Base-by-base conservation (phyloP, 2,888 invertebrate species). In the Lepidonotus clava region DNA sequence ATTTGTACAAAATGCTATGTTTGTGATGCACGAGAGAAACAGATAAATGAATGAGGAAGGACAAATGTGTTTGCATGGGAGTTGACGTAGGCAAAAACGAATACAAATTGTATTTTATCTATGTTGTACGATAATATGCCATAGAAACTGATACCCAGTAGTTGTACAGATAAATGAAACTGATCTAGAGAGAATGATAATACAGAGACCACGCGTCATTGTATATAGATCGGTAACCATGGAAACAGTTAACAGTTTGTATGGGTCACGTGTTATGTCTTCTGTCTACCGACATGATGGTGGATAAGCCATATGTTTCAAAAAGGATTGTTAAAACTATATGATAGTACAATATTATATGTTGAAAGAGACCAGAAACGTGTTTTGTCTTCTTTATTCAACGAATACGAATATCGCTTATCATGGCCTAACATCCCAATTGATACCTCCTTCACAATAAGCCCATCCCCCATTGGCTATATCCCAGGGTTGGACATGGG, bases 321-420 rank as follows among this genome's bases (percentile, higher is more conserved):
- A 80, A 71, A 80, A 46, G 80, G 80, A 80, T 46, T 80, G 80
- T 80, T 80, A 80, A 80, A 41, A 80, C 80, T 80, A 80, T 80
- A 80, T 80, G 46, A 80, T 80, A 80, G 80, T 80, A 80, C 80
- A 80, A 80, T 80, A 80, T 80, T 80, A 41, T 80, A 80, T 80
- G 80, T 80, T 80, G 80, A 80, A 80, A 80, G 46, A 80, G 71
- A 71, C 71, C 71, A 46, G 11, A 46, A 24, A 18, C 24, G 80
- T 80, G 80, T 80, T 41, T 28, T 36, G 28, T 80, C 46, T 46
- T 80, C 1, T 1, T 46, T 80, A 14, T 51, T 11, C 51, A 51
- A n/a, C n/a, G n/a, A n/a, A n/a, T n/a, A n/a, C n/a, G n/a, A n/a
- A n/a, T n/a, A n/a, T n/a, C n/a, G n/a, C n/a, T n/a, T n/a, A n/a